Conservation (phyloP, 2,113 vertebrate genomes). For the Alosa alosa region DNA sequence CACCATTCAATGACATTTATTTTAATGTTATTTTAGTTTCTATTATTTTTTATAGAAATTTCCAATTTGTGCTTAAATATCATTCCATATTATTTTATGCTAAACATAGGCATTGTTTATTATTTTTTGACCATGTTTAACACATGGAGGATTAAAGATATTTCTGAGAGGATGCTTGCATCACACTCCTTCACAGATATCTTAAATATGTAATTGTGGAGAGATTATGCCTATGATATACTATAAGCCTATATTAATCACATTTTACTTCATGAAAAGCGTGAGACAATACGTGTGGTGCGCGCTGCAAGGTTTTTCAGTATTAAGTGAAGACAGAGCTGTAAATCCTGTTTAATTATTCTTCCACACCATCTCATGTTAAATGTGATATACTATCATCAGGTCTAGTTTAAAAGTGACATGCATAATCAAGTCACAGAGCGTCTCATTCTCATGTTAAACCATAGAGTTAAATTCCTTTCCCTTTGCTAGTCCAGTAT, state of each 20-base stretch:
- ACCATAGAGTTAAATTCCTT: neutral
- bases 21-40: too few species aligned
- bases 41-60: too few species aligned
- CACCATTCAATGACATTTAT: too few species aligned
- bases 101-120: too few species aligned
- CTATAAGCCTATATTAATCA: neutral
- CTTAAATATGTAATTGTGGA: neutral
- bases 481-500: neutral
- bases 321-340: neutral
- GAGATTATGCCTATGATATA: neutral
- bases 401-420: neutral
- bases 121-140: too few species aligned
- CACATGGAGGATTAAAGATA: neutral
- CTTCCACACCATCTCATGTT: neutral
- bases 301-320: neutral
- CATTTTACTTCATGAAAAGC: neutral
- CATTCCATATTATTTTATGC: too few species aligned
- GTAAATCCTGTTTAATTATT: neutral
- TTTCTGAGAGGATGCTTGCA: neutral
- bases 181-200: neutral
- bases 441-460: neutral
- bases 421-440: neutral
- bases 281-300: neutral
- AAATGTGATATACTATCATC: neutral
- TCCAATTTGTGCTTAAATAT: too few species aligned